A percentile compares a stretch with the other conserved stretches of the same genome.
phyloP scores from a whole-genome alignment of 2,113 vertebrate genomes.

The Osmerus mordax region DNA sequence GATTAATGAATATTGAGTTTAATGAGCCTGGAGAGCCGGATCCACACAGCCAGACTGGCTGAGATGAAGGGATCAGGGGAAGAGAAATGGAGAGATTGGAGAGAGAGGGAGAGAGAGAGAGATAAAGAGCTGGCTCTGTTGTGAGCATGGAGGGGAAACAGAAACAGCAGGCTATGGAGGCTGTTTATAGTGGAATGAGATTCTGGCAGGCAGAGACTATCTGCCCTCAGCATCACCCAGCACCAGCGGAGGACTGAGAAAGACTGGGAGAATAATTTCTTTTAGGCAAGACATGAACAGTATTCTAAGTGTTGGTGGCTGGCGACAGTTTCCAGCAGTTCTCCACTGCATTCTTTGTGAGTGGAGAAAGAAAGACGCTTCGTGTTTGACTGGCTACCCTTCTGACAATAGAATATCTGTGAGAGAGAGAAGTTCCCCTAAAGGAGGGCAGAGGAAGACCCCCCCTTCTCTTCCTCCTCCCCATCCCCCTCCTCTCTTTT shows the following conservation, averaged over 20 bases:
- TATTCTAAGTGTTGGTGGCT: too few relatives aligned
- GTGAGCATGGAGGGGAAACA: conserved; percentile 13
- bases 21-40: conserved; percentile 56
- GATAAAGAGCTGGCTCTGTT: conserved; percentile 18
- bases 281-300: too few relatives aligned
- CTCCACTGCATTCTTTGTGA: conserved; percentile 2
- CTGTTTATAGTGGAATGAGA: conserved; percentile 9
- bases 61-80: conserved; percentile 31
- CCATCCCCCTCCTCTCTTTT: background rate
- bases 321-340: conserved; percentile 15
- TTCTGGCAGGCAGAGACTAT: conserved; percentile 6
- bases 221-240: background rate
- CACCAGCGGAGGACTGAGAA: background rate
- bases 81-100: background rate
- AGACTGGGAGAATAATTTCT: too few relatives aligned
- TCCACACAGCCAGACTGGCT: conserved; percentile 31
- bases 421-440: background rate
- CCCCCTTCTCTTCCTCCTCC: background rate
- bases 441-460: conserved; percentile 16
- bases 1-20: conserved; percentile 55
- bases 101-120: background rate
- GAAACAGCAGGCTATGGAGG: conserved; percentile 4
- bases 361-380: background rate
- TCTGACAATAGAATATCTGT: conserved; percentile 13
- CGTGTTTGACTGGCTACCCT: background rate